phyloP scores from a whole-genome alignment of 1,140 invertebrate species.

The Ylistrum balloti region DNA sequence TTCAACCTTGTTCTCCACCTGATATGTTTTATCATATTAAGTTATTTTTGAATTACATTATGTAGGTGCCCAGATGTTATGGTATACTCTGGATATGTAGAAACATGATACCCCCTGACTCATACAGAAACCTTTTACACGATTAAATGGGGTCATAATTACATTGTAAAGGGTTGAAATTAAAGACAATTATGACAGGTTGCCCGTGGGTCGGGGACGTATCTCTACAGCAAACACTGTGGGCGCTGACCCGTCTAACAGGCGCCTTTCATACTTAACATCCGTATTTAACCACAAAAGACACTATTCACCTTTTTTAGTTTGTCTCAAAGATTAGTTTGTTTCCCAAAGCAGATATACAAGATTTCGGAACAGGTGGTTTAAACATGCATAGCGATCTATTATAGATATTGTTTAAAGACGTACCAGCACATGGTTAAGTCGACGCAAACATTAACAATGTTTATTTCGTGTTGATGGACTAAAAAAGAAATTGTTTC shows the following conservation, averaged over 20 bases:
- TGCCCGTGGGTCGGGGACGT: neutral
- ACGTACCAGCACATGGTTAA: neutral
- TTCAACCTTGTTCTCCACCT: neutral
- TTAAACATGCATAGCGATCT: neutral
- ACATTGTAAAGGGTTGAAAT: conserved; percentile 39
- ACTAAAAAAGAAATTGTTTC: conserved; percentile 17
- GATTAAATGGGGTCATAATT: conserved; percentile 29
- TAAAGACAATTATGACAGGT: conserved; percentile 35
- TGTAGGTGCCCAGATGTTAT: neutral
- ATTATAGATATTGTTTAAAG: neutral
- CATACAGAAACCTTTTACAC: conserved; percentile 9
- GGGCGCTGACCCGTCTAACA: neutral
- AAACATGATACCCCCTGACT: conserved; percentile 14
- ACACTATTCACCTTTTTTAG: neutral
- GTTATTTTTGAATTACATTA: conserved; percentile 5
- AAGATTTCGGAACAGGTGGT: conserved; percentile 31
- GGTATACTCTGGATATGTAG: neutral
- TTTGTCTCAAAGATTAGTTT: neutral
- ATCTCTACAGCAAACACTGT: neutral
- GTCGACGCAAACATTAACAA: neutral
- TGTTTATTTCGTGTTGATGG: conserved; percentile 38
- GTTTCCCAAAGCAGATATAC: conserved; percentile 19
- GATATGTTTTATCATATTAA: conserved; percentile 30
- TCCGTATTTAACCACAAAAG: conserved; percentile 31
- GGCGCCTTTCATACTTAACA: conserved; percentile 31